These are phyloP conservation scores for Caenorhabditis afra DNA, from an alignment of 2,888 invertebrate species.

Conservation along the genomic window DNA sequence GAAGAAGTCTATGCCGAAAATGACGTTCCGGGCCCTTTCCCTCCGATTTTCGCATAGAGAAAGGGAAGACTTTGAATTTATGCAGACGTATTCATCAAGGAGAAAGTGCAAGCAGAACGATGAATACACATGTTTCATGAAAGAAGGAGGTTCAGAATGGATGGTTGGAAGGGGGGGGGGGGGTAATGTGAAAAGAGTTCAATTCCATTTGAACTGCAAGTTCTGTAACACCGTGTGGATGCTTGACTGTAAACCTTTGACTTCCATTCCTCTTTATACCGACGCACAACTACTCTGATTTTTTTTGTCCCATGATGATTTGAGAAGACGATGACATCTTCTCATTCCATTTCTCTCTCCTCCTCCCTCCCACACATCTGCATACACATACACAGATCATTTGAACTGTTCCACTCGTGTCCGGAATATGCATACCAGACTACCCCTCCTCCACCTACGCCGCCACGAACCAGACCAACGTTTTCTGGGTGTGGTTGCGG, in stretches of 20 bases:
- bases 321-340: constrained; percentile 25
- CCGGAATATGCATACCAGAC: constrained; percentile 45
- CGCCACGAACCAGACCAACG: neutral
- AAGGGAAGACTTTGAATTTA: constrained; percentile 29
- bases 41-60: constrained; percentile 18
- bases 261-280: constrained; percentile 8
- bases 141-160: neutral
- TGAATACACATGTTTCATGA: constrained; percentile 18
- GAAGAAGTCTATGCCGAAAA: too few species aligned
- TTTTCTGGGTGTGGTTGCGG: constrained; percentile 50
- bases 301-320: constrained; percentile 17
- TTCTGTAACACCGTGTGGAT: too few species aligned
- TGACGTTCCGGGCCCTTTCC: too few species aligned
- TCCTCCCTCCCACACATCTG: constrained; percentile 28
- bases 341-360: neutral
- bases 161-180: too few species aligned
- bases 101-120: constrained; percentile 32
- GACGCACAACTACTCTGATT: neutral
- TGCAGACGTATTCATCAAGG: constrained; percentile 44
- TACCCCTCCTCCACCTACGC: constrained; percentile 39
- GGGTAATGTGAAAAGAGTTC: neutral
- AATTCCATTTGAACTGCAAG: neutral
- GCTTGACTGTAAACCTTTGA: neutral
- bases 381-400: constrained; percentile 30
- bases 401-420: constrained; percentile 47